Base-by-base conservation (phyloP, 2,888 invertebrate genomes). In the Tipula confusa region DNA sequence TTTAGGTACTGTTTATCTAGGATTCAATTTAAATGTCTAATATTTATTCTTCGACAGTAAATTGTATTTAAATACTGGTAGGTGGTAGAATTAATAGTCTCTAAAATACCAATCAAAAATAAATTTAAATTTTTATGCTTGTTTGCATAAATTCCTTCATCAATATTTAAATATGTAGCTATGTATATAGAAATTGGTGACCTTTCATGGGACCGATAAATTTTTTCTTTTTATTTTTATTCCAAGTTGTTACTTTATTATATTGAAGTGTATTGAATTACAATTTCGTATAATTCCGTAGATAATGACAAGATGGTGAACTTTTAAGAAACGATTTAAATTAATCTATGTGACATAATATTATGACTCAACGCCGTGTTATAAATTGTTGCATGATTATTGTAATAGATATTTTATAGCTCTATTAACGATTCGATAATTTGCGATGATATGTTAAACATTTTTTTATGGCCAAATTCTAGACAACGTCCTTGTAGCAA, bases 11-110 rank as follows among this genome's bases (percentile, higher is more conserved):
- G 24, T 64, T 64, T 64, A 24, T 64, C 64, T 64, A 64, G 64
- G 64, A 64, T 64, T 64, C 64, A 64, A 64, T 64, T 64, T 64
- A 64, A 64, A 64, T 64, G 64, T 64, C 64, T 24, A 24, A 64
- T 64, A 24, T 64, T 64, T 64, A 64, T 64, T 24, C 24, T 64
- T 18, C 7, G 2, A 2, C 11, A 24, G 64, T 9, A 64, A 64
- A 64, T 64, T 64, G 64, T 64, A 24, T 64, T 24, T 64, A 64
- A 64, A 64, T 64, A 64, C 64, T 64, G 64, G 64, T 64, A 64
- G 64, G 64, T 64, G 64, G 24, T 64, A 24, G 64, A 64, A 24
- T 64, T 64, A 24, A 64, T 64, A 18, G 24, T 24, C 64, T 43
- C 13, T 43, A 43, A 64, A 64, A 64, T 24, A 64, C 64, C 64